Evolutionary conservation across 2,888 invertebrate species (phyloP), one percentile per base, ranked within the genome.

Genomic region (Drosophila multiciliata): DNA sequence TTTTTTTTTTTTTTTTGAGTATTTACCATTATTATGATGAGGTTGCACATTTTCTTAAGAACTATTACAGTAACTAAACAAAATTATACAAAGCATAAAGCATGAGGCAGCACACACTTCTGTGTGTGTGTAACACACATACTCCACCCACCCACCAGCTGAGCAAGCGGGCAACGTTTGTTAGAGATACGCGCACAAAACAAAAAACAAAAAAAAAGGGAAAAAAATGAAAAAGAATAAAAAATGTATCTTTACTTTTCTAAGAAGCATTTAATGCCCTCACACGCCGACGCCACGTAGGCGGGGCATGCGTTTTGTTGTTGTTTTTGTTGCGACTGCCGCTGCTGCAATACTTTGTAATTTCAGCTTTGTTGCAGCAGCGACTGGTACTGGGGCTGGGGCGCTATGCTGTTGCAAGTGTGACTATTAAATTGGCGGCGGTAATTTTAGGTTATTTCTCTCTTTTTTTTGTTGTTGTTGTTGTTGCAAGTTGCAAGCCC

Each of bases 351-450:
- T 80, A 65, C 72, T 87, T 74, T 73, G 86, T 83, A 86, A 83
- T 73, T 87, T 78, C 70, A 74, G 73, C 75, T 87, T 73, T 66
- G 78, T 45, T 58, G 55, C 57, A 38, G 52, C 61, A 73, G 58
- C 42, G 26, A 45, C 54, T 50, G 75, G 29, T 48, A 26, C 36
- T 73, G 60, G 15, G 53, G 40, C 61, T 75, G 75, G 49, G 57
- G 62, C 74, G 66, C 57, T 66, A 33, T 62, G 70, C 65, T 87
- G 89, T 85, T 80, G 87, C 88, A 89, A 87, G 90, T 90, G 87
- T 87, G 86, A 91, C 89, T 87, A 85, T 85, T 86, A 91, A 91
- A 90, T 90, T 90, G 91, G 88, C 88, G 88, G 86, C 83, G 81
- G 86, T 91, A 90, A 90, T 91, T 90, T 87, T 76, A 85, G 84